Conservation (phyloP, 1,140 invertebrate species). For the Leptopilina boulardi region DNA sequence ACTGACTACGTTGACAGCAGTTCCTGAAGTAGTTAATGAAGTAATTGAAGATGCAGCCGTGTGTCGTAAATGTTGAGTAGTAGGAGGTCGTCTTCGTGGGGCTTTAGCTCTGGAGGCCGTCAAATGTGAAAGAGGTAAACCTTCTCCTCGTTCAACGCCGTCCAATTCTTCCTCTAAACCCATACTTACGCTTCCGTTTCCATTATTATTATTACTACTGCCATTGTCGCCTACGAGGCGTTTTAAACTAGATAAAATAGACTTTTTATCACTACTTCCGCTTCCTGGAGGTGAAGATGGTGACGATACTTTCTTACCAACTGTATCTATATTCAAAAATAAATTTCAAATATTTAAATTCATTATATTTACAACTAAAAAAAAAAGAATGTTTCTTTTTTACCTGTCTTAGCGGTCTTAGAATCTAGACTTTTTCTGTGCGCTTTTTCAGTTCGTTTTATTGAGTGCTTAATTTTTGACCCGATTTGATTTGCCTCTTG, state of each 20-base stretch:
- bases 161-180: constrained; percentile 77
- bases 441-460: constrained; percentile 67
- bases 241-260: constrained; percentile 67
- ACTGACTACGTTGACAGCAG: constrained; percentile 49
- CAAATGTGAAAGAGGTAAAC: constrained; percentile 79
- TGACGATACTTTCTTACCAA: constrained; percentile 50
- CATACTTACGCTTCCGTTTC: constrained; percentile 57
- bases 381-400: too few relatives aligned
- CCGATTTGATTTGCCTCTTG: constrained; percentile 54
- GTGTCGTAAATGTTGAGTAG: constrained; percentile 72
- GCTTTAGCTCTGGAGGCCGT: constrained; percentile 81
- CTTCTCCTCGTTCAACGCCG: constrained; percentile 76
- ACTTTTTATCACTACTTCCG: constrained; percentile 61
- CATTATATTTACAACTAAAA: too few relatives aligned
- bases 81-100: constrained; percentile 80
- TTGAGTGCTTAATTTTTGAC: constrained; percentile 54
- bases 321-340: constrained; percentile 42
- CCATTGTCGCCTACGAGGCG: constrained; percentile 61
- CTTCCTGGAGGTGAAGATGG: constrained; percentile 45
- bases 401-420: constrained; percentile 53
- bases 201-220: constrained; percentile 48
- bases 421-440: constrained; percentile 67
- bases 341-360: too few relatives aligned
- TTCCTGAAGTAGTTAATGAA: constrained; percentile 40
- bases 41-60: constrained; percentile 44